phyloP scores from a whole-genome alignment of 2,113 vertebrate genomes.

The Chionodraco myersi region DNA sequence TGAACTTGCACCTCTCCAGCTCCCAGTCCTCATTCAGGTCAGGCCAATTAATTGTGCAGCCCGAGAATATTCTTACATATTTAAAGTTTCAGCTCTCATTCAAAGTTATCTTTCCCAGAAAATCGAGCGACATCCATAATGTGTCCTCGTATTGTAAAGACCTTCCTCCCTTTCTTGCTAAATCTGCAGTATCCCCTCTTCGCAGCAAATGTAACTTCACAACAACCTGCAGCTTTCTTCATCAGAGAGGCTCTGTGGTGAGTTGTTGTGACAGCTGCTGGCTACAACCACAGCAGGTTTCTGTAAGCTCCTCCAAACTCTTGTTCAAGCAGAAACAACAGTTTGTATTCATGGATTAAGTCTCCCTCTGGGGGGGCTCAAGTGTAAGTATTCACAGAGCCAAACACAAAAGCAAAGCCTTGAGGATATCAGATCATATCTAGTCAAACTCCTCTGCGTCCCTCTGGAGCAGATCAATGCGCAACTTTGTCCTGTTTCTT shows the following conservation, averaged over 20 bases:
- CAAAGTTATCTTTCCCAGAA: background rate
- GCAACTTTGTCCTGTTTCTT: background rate
- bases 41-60: too few relatives aligned
- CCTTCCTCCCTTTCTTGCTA: background rate
- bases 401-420: conserved; percentile 22
- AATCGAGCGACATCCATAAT: background rate
- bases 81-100: background rate
- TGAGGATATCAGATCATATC: conserved; percentile 19
- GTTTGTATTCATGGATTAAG: conserved; percentile 28
- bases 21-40: too few relatives aligned
- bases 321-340: conserved; percentile 17
- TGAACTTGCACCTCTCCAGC: too few relatives aligned
- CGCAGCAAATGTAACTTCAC: background rate
- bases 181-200: conserved; percentile 19
- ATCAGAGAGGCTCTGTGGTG: conserved; percentile 12
- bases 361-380: background rate
- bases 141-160: background rate
- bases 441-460: conserved; percentile 20
- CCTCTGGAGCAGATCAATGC: conserved; percentile 1
- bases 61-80: background rate
- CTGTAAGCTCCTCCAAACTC: conserved; percentile 5
- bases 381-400: conserved; percentile 1
- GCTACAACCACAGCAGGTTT: conserved; percentile 14
- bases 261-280: conserved; percentile 42
- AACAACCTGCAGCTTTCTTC: conserved; percentile 26